phyloP scores from a whole-genome alignment of 2,797 vertebrate genomes.

The Pangasius mekongensis region DNA sequence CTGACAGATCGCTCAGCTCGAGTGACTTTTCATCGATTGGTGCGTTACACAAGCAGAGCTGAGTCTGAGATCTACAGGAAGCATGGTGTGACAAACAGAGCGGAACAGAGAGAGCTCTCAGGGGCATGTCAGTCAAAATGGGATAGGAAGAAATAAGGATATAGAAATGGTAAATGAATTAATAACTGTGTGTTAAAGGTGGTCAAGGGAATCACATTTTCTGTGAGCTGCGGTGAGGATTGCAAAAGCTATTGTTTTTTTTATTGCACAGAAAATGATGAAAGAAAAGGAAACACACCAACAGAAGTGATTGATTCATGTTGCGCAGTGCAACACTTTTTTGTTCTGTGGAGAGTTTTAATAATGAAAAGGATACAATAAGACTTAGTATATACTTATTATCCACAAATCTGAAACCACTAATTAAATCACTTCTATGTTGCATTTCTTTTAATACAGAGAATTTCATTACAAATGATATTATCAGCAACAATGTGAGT shows the following conservation, averaged over 20 bases:
- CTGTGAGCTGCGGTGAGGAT: neutral
- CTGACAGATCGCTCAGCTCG: conserved; percentile 7
- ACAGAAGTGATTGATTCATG: neutral
- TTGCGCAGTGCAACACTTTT: neutral
- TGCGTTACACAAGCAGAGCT: conserved; percentile 3
- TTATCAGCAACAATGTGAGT: neutral
- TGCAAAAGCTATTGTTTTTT: neutral
- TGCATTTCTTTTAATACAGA: neutral
- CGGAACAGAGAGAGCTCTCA: conserved; percentile 2
- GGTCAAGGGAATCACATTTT: neutral
- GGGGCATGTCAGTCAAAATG: neutral
- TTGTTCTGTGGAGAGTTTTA: neutral
- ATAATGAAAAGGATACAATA: neutral
- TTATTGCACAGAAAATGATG: neutral
- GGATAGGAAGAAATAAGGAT: neutral
- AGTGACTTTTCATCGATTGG: conserved; percentile 24
- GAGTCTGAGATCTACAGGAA: conserved; percentile 30
- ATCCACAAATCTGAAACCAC: neutral
- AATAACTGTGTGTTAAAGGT: neutral
- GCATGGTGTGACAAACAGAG: conserved; percentile 21
- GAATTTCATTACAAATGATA: neutral
- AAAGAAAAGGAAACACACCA: neutral
- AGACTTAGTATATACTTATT: neutral
- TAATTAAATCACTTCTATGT: neutral
- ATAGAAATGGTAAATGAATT: neutral